A percentile compares a stretch with the other conserved stretches of the same genome.
These are phyloP conservation scores for Strigamia transsilvanica DNA, from an alignment of 2,888 invertebrate species.

Conservation along the genomic window DNA sequence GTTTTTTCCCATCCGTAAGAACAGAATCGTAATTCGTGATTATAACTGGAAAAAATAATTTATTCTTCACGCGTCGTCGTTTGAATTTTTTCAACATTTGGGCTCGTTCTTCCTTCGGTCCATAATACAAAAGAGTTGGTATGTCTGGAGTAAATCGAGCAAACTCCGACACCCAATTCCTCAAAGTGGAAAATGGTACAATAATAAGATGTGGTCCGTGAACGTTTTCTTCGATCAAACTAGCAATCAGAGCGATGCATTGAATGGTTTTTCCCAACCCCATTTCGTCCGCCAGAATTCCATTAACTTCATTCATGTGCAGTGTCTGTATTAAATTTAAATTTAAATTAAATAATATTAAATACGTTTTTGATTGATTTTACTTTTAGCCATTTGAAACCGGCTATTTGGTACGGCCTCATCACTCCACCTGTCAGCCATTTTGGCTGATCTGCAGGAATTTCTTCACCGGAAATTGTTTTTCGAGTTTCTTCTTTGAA, in stretches of 20 bases:
- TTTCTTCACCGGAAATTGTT: too few species aligned
- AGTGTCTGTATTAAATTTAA: conserved; percentile 63
- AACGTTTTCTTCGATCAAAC: conserved; percentile 67
- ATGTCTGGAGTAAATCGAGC: conserved; percentile 72
- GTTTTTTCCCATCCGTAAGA: conserved; percentile 62
- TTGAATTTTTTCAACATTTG: conserved; percentile 59
- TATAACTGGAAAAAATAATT: conserved; percentile 67
- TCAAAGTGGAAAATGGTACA: conserved; percentile 74
- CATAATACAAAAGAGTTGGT: conserved; percentile 71
- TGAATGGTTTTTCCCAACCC: conserved; percentile 75
- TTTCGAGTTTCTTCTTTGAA: not conserved
- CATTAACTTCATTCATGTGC: conserved; percentile 72
- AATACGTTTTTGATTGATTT: not conserved
- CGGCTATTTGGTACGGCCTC: conserved; percentile 69
- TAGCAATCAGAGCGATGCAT: conserved; percentile 69
- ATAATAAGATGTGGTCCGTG: conserved; percentile 71
- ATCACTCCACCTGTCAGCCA: conserved; percentile 66
- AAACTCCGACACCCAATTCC: conserved; percentile 76
- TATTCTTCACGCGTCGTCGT: conserved; percentile 61
- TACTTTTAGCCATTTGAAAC: conserved; percentile 70
- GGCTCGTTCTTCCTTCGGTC: conserved; percentile 63
- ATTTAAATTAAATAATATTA: not conserved
- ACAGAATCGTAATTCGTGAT: conserved; percentile 71
- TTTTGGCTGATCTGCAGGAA: conserved; percentile 57
- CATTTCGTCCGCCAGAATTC: conserved; percentile 76